Conservation (phyloP, 2,113 vertebrate species). For the Corythaixoides concolor region DNA sequence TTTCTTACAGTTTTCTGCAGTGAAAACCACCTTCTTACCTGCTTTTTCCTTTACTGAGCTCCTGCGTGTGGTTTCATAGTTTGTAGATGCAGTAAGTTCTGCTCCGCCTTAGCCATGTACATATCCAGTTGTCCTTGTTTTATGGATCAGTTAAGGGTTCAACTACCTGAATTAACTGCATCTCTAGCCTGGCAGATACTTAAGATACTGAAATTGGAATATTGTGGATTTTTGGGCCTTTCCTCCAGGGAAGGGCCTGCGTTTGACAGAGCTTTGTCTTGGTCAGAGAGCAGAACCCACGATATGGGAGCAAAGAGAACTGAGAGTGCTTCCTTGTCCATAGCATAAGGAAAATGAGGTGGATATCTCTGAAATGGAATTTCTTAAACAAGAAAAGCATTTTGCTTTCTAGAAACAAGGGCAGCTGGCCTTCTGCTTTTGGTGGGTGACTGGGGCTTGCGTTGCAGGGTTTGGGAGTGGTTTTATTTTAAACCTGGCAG, state of each 20-base stretch:
- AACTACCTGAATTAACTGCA: not conserved
- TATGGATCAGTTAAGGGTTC: not conserved
- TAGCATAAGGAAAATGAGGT: not conserved
- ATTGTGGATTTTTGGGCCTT: not conserved
- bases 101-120: not conserved
- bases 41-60: not conserved
- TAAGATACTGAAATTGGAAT: not conserved
- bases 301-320: not conserved
- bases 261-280: not conserved
- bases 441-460: not conserved
- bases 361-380: not conserved
- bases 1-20: not conserved
- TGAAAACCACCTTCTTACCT: not conserved
- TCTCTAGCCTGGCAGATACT: not conserved
- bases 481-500: not conserved
- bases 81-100: not conserved
- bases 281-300: rapidly evolving
- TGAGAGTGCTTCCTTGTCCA: not conserved
- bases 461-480: not conserved
- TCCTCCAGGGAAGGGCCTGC: not conserved
- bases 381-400: not conserved
- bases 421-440: not conserved
- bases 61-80: not conserved
- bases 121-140: not conserved
- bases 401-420: not conserved